Evolutionary conservation across 2,888 invertebrate genomes (phyloP).

Genomic region (Leptothorax acervorum): DNA sequence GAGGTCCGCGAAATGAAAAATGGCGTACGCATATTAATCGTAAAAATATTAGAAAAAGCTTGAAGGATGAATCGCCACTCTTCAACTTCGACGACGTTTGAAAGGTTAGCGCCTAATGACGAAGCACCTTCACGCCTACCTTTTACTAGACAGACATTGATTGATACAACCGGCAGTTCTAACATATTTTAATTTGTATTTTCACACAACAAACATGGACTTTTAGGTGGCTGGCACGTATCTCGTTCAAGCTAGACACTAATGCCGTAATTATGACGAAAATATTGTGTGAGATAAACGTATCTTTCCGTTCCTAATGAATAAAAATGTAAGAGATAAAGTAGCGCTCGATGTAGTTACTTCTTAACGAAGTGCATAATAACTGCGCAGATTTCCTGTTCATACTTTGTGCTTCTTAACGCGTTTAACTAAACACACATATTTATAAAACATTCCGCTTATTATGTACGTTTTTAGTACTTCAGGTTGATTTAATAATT

Average conservation of each 20-base stretch:
- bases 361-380: slow-evolving; percentile 48
- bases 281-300: slow-evolving; percentile 36
- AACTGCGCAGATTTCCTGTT: background rate
- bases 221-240: slow-evolving; percentile 47
- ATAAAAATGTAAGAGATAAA: slow-evolving; percentile 49
- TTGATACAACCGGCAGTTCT: slow-evolving; percentile 71
- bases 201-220: slow-evolving; percentile 73
- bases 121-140: slow-evolving; percentile 74
- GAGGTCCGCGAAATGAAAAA: slow-evolving; percentile 4
- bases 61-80: slow-evolving; percentile 35
- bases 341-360: slow-evolving; percentile 2
- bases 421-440: slow-evolving; percentile 32
- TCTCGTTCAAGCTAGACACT: slow-evolving; percentile 26
- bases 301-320: slow-evolving; percentile 40
- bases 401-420: background rate
- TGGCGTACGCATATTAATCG: slow-evolving; percentile 3
- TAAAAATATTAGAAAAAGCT: slow-evolving; percentile 16
- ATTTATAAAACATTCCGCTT: slow-evolving; percentile 21
- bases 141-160: slow-evolving; percentile 73
- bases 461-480: slow-evolving; percentile 1
- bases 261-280: slow-evolving; percentile 40
- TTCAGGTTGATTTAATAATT: slow-evolving; percentile 14
- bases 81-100: slow-evolving; percentile 32
- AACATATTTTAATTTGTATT: slow-evolving; percentile 79
- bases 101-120: slow-evolving; percentile 69